These are phyloP conservation scores for Melanerpes formicivorus DNA, from an alignment of 2,113 vertebrate species.

Conservation along the genomic window DNA sequence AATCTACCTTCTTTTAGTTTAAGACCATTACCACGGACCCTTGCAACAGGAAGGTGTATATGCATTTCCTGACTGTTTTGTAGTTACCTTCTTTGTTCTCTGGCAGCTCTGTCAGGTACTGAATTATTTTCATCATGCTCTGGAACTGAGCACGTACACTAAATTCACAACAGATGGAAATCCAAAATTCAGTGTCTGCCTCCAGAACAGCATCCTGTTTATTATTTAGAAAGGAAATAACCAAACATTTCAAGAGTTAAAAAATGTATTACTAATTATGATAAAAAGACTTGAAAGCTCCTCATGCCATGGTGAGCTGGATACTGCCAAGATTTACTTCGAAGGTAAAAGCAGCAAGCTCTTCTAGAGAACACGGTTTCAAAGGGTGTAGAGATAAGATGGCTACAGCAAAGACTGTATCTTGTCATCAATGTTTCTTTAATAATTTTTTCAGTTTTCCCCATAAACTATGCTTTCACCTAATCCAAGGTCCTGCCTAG, in stretches of 20 bases:
- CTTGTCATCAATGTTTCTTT: neutral
- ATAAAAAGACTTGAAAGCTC: neutral
- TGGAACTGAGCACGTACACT: constrained; percentile 81
- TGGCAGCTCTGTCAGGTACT: constrained; percentile 87
- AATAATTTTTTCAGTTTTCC: neutral
- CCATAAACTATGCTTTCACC: neutral
- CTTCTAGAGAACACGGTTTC: neutral
- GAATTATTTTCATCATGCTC: constrained; percentile 84
- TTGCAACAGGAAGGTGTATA: neutral
- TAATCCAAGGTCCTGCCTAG: neutral
- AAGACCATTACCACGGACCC: neutral
- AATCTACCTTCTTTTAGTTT: neutral
- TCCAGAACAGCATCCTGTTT: constrained; percentile 88
- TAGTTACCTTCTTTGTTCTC: constrained; percentile 88
- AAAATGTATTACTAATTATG: neutral
- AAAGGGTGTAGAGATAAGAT: neutral
- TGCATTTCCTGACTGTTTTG: neutral
- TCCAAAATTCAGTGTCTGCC: constrained; percentile 91
- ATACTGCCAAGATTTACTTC: neutral
- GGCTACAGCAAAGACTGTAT: neutral
- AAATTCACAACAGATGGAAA: constrained; percentile 88
- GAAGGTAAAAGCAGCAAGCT: neutral
- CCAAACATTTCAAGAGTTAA: neutral
- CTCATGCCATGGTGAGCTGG: neutral
- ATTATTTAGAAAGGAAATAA: neutral